Base-by-base conservation (phyloP, 1,140 invertebrate genomes). In the Drosophila cardini region DNA sequence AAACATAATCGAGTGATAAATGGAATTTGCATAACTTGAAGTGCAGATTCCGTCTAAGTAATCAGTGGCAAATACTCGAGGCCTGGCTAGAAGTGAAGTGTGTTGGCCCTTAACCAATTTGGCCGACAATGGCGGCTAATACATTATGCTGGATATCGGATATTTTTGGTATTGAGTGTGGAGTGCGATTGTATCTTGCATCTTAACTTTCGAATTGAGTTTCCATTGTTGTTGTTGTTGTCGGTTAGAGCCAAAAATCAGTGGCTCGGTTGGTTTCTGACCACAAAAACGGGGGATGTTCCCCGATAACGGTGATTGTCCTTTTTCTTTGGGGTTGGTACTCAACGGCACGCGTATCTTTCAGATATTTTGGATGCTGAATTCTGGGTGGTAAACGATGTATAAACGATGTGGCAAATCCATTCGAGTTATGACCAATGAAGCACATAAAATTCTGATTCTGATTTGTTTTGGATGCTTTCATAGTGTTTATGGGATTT, bases 391-490 rank as follows among this genome's bases (percentile, higher is more conserved):
- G 53, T 80, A 72, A 86, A 79, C 68, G 76, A 52, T 52, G 76
- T 77, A 67, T 79, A 83, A 74, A 86, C 83, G 84, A 86, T 55
- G 83, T 86, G 83, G 64, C 72, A 86, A 86, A 83, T 76, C 84
- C 60, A 76, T 58, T 60, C 26, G 30, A 61, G 65, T 56, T 76
- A 72, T 69, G 45, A 69, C 70, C 78, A 73, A 73, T 73, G 71
- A 55, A 61, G 71, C 71, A 45, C 32, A 73, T 73, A 73, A 60
- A 69, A 69, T 55, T 38, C 40, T 72, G 21, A 69, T 55, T 38
- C 40, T 73, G 71, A 73, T 73, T 72, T 58, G 40, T 48, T 56
- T 63, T 52, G 45, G 36, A 58, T 16, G 36, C 34, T 50, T 65
- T 57, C 21, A 65, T 67, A 48, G 30, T 64, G 36, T 64, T 71